These are phyloP conservation scores for Acanthurus tractus DNA, from an alignment of 2,797 vertebrate genomes.

Conservation along the genomic window DNA sequence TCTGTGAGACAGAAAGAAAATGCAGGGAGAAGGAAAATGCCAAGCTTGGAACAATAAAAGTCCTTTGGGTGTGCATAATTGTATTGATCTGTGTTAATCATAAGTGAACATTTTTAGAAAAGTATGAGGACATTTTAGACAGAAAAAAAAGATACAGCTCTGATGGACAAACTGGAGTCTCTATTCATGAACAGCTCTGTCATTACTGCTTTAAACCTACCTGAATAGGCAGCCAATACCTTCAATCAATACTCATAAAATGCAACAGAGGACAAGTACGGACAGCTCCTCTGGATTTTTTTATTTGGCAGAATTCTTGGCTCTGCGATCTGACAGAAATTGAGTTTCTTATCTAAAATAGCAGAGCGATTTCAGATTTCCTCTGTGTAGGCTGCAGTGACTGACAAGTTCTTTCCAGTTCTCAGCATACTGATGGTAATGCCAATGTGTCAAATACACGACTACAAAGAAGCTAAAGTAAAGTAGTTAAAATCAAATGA, in stretches of 20 bases:
- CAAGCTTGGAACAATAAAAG: conserved; percentile 18
- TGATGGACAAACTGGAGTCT: conserved; percentile 14
- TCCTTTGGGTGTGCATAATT: neutral
- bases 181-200: conserved; percentile 25
- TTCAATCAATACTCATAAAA: conserved; percentile 68
- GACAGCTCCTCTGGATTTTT: conserved; percentile 66
- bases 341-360: conserved; percentile 78
- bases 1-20: conserved; percentile 29
- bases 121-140: conserved; percentile 21
- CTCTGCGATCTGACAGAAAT: conserved; percentile 70
- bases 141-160: conserved; percentile 25
- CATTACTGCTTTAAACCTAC: conserved; percentile 42
- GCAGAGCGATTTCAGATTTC: conserved; percentile 75
- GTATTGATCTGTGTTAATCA: conserved; percentile 17
- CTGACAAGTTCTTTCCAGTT: conserved; percentile 54
- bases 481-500: neutral
- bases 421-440: conserved; percentile 43
- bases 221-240: conserved; percentile 56
- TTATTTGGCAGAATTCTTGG: conserved; percentile 63
- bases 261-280: conserved; percentile 64
- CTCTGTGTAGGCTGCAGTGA: conserved; percentile 52
- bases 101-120: conserved; percentile 41
- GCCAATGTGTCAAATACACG: conserved; percentile 52
- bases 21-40: conserved; percentile 13
- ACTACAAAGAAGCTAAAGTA: neutral